phyloP scores from a whole-genome alignment of 2,888 invertebrate species.

The Cryptosula pallasiana region DNA sequence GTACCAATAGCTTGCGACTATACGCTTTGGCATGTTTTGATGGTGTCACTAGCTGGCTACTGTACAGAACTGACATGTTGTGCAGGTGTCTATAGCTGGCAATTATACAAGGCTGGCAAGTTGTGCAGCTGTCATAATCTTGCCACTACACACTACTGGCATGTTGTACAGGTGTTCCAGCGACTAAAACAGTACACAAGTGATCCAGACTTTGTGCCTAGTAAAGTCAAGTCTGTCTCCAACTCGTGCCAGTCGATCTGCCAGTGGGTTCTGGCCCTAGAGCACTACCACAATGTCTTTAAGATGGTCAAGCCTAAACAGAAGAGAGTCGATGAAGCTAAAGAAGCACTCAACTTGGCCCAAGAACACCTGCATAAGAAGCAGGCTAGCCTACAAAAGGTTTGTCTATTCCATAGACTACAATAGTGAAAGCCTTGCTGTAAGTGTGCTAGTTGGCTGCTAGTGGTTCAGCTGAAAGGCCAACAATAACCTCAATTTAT shows the following conservation, averaged over 20 bases:
- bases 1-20: too few species aligned
- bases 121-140: too few species aligned
- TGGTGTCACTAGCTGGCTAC: too few species aligned
- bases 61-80: too few species aligned
- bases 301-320: conserved; percentile 54
- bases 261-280: conserved; percentile 51
- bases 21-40: too few species aligned
- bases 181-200: conserved; percentile 48
- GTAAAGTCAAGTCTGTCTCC: conserved; percentile 48
- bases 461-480: too few species aligned
- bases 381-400: conserved; percentile 48
- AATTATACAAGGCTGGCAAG: too few species aligned
- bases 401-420: conserved; percentile 26
- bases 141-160: too few species aligned
- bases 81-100: too few species aligned
- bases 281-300: conserved; percentile 51
- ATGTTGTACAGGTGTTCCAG: conserved; percentile 42
- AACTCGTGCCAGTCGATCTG: conserved; percentile 51
- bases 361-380: conserved; percentile 46
- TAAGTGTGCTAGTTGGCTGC: too few species aligned
- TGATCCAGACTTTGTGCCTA: conserved; percentile 49
- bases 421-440: not conserved
- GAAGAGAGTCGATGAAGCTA: conserved; percentile 48
- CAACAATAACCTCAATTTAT: too few species aligned
- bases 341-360: conserved; percentile 49